Evolutionary conservation across 2,888 invertebrate genomes (phyloP).

Genomic region (Sicus ferrugineus): DNA sequence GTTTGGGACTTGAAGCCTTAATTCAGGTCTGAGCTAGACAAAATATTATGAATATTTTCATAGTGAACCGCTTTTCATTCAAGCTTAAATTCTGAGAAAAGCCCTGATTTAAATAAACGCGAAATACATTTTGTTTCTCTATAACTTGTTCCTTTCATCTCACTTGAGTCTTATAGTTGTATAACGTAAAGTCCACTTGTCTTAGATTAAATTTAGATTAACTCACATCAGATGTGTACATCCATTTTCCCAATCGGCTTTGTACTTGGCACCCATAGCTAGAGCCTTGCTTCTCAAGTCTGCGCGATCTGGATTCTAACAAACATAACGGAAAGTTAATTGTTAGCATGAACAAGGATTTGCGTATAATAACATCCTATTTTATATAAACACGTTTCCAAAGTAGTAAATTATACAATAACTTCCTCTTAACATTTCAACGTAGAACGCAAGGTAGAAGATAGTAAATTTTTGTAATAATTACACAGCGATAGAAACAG

Average conservation of each 20-base stretch:
- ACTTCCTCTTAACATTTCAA: no score
- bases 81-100: not conserved
- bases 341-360: no score
- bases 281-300: conserved; percentile 73
- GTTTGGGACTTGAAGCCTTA: no score
- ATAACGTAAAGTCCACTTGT: not conserved
- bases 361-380: no score
- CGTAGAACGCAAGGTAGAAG: no score
- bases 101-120: not conserved
- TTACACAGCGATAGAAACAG: no score
- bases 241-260: conserved; percentile 75
- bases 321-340: no score
- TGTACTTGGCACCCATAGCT: conserved; percentile 82
- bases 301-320: conserved; percentile 78
- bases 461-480: no score
- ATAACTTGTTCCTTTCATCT: not conserved
- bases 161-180: not conserved
- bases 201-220: not conserved
- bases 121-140: not conserved
- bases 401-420: no score
- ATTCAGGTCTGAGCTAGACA: no score
- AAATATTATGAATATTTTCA: not conserved
- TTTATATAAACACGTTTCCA: no score
- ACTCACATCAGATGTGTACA: conserved; percentile 89
- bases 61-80: not conserved